Evolutionary conservation across 2,888 invertebrate species (phyloP).

Genomic region (Sminthurides aquaticus): DNA sequence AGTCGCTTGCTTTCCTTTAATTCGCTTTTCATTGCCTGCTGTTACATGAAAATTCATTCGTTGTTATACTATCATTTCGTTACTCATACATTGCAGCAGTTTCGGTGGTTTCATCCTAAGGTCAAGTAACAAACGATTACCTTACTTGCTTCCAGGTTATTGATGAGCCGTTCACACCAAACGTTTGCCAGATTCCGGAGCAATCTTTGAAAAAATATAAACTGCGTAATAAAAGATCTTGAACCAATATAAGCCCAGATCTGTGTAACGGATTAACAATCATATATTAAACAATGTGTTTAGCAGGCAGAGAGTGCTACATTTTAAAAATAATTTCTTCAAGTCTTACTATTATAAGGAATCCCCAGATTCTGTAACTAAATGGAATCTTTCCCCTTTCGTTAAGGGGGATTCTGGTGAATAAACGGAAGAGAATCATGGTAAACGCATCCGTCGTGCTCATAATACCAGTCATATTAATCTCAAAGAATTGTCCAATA

Average conservation of each 20-base stretch:
- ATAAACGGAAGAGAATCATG: background rate
- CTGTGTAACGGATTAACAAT: too few species aligned
- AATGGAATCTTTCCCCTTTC: background rate
- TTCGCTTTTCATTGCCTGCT: constrained; percentile 10
- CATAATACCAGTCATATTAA: constrained; percentile 6
- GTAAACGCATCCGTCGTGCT: background rate
- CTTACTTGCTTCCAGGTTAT: constrained; percentile 12
- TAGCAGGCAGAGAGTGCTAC: too few species aligned
- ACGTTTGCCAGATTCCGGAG: constrained; percentile 21
- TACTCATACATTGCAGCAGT: too few species aligned
- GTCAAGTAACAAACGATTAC: too few species aligned
- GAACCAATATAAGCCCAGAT: constrained; percentile 22
- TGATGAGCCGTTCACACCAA: constrained; percentile 34
- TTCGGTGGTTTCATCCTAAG: too few species aligned
- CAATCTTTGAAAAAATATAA: constrained; percentile 35
- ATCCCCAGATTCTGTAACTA: constrained; percentile 7
- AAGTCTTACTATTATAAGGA: constrained; percentile 5
- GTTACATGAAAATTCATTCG: constrained; percentile 2
- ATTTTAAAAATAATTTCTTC: too few species aligned
- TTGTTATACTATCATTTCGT: too few species aligned
- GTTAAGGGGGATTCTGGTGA: too few species aligned
- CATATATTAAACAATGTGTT: too few species aligned
- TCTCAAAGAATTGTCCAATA: background rate
- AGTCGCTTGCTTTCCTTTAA: constrained; percentile 18
- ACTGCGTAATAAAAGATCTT: constrained; percentile 33